A percentile compares a stretch with the other conserved stretches of the same genome.
Evolutionary conservation across 2,113 vertebrate genomes (phyloP).

Genomic region (Phodopus roborovskii): DNA sequence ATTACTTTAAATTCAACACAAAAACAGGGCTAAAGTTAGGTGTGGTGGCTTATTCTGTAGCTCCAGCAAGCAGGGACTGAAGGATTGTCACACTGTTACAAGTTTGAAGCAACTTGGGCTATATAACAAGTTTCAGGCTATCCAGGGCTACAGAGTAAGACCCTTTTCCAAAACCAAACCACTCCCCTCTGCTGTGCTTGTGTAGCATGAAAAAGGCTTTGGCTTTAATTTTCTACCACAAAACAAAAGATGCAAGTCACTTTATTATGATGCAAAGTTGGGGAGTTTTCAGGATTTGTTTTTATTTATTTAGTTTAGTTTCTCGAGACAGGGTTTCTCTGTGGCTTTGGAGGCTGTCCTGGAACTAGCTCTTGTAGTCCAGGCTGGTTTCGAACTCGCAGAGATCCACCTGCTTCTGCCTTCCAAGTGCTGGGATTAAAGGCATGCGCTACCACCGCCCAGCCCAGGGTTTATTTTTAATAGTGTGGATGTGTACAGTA

Average conservation of each 20-base stretch:
- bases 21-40: neutral
- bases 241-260: neutral
- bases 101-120: neutral
- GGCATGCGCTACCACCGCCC: too few species aligned
- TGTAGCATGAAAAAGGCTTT: fast-evolving
- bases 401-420: too few species aligned
- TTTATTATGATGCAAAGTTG: neutral
- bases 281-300: neutral
- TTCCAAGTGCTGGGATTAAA: too few species aligned
- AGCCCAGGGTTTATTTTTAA: neutral
- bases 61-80: neutral
- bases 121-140: neutral
- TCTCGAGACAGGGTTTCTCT: too few species aligned
- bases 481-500: neutral
- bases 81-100: neutral
- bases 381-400: too few species aligned
- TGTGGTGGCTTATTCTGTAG: neutral
- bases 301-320: neutral
- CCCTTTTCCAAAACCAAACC: neutral
- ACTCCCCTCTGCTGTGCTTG: neutral
- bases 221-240: too few species aligned
- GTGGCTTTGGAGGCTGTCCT: too few species aligned
- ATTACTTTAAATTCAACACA: neutral
- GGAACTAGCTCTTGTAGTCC: too few species aligned
- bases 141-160: neutral